Percentiles rank a stretch among this genome's conserved stretches.
phyloP scores from a whole-genome alignment of 2,797 vertebrate species.

The Hydrolagus colliei region DNA sequence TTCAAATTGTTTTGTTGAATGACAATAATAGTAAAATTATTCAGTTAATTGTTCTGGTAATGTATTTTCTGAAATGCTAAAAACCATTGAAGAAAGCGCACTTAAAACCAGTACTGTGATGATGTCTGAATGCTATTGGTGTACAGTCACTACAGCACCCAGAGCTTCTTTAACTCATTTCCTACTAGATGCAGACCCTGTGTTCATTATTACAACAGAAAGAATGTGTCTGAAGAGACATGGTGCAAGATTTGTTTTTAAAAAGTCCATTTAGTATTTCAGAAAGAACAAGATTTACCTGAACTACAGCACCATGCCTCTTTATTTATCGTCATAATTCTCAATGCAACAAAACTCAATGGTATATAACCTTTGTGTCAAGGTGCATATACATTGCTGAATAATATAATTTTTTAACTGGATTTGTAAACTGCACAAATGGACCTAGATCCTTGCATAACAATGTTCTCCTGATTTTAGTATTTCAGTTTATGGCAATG shows the following conservation, averaged over 20 bases:
- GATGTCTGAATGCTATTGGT: neutral
- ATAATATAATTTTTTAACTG: neutral
- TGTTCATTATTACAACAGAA: neutral
- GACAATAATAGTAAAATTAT: neutral
- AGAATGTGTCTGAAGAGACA: neutral
- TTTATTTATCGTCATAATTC: neutral
- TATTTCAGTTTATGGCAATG: neutral
- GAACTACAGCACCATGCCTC: neutral
- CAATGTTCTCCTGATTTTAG: neutral
- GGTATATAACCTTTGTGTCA: neutral
- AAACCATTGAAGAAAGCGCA: neutral
- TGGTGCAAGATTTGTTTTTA: neutral
- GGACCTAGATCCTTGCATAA: neutral
- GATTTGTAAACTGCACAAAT: neutral
- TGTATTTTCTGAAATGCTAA: neutral
- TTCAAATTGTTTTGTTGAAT: neutral
- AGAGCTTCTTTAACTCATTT: neutral
- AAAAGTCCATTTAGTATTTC: neutral
- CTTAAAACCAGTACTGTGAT: neutral
- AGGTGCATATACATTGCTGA: neutral
- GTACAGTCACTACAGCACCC: neutral
- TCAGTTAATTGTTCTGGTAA: neutral
- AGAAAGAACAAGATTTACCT: neutral
- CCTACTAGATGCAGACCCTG: neutral
- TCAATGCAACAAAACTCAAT: neutral